Conservation (phyloP, 1,140 invertebrate species). For the Hormaphis cornu region DNA sequence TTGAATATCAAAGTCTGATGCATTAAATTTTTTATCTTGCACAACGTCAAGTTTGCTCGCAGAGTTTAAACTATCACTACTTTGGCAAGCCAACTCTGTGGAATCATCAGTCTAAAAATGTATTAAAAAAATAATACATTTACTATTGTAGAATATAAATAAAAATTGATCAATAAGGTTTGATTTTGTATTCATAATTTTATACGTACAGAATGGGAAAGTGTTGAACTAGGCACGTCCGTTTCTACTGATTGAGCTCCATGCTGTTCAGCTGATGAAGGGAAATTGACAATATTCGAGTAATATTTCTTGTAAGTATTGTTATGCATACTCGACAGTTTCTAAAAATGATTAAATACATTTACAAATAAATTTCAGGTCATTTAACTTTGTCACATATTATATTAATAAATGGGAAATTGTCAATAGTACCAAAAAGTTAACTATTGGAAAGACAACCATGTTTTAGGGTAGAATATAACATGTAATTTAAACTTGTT, state of each 20-base stretch:
- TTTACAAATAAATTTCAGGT: no score
- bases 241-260: not conserved
- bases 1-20: not conserved
- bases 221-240: not conserved
- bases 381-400: no score
- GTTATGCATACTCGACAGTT: slow-evolving; percentile 16
- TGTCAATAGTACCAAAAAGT: no score
- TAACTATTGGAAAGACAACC: no score
- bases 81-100: not conserved
- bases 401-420: no score
- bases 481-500: no score
- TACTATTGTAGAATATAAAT: not conserved
- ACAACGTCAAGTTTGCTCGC: not conserved
- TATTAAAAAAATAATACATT: not conserved
- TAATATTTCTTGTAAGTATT: slow-evolving; percentile 19
- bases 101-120: slow-evolving; percentile 13
- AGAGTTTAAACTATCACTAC: not conserved
- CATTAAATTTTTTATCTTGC: not conserved
- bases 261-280: not conserved
- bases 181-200: not conserved
- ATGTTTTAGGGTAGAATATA: no score
- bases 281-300: not conserved
- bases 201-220: not conserved
- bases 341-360: not conserved
- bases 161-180: not conserved